Conservation (phyloP, 2,113 vertebrate genomes). For the Emberiza fucata region DNA sequence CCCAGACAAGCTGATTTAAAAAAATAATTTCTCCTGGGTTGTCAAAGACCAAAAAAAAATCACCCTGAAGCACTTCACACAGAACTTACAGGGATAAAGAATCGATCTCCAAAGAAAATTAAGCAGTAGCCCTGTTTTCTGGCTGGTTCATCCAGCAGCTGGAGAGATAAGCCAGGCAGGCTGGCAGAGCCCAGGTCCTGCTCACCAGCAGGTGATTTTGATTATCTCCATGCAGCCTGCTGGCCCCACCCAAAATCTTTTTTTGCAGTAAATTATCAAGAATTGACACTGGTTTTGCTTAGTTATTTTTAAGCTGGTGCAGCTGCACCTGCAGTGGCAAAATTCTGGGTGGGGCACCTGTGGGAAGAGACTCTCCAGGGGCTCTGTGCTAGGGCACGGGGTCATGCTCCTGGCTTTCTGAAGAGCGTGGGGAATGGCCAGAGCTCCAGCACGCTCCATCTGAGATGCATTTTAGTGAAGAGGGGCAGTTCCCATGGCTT, state of each 20-base stretch:
- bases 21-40: not conserved
- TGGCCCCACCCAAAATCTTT: not conserved
- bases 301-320: not conserved
- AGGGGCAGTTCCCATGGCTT: not conserved
- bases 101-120: not conserved
- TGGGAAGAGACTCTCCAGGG: not conserved
- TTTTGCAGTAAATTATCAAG: not conserved
- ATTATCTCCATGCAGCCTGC: not conserved
- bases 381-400: rapidly evolving
- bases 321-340: not conserved
- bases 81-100: not conserved
- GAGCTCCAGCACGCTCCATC: not conserved
- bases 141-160: not conserved
- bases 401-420: not conserved
- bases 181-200: not conserved
- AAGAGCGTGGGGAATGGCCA: rapidly evolving
- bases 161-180: not conserved
- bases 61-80: not conserved
- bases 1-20: not conserved
- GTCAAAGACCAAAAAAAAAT: not conserved
- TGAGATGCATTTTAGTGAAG: not conserved
- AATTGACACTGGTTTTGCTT: not conserved
- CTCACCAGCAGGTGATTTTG: not conserved
- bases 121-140: not conserved
- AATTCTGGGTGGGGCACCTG: no score